Conservation (phyloP, 2,113 vertebrate species). For the Prinia subflava region DNA sequence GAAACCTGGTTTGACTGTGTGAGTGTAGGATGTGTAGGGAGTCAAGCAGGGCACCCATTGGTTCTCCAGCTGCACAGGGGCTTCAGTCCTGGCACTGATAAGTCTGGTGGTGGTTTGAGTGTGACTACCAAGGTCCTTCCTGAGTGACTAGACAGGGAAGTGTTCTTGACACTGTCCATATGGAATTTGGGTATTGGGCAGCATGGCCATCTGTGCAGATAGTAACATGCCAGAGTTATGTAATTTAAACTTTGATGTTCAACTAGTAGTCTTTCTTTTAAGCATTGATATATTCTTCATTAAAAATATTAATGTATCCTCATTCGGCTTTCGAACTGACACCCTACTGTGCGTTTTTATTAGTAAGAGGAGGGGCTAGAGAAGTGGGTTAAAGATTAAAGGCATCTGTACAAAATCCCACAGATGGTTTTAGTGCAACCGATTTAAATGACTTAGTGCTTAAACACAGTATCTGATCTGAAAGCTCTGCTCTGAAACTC, state of each 20-base stretch:
- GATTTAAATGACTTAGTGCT: background rate
- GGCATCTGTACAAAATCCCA: background rate
- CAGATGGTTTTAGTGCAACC: background rate
- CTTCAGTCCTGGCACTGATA: background rate
- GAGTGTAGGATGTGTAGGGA: fast-evolving
- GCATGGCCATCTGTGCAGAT: background rate
- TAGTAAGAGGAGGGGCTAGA: background rate
- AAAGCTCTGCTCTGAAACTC: background rate
- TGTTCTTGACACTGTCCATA: background rate
- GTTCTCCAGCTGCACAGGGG: background rate
- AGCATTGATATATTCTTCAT: background rate
- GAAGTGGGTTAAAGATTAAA: background rate
- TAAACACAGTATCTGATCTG: background rate
- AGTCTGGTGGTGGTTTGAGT: background rate
- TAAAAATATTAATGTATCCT: background rate
- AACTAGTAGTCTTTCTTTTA: background rate
- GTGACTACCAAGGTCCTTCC: background rate
- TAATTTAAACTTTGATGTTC: background rate
- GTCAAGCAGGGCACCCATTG: fast-evolving
- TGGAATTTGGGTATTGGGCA: background rate
- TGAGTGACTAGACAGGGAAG: background rate
- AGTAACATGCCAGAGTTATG: background rate
- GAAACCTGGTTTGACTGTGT: background rate
- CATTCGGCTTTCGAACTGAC: background rate
- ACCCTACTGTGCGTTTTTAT: background rate